phyloP scores from a whole-genome alignment of 2,113 vertebrate species.

The Nyctibius bracteatus region DNA sequence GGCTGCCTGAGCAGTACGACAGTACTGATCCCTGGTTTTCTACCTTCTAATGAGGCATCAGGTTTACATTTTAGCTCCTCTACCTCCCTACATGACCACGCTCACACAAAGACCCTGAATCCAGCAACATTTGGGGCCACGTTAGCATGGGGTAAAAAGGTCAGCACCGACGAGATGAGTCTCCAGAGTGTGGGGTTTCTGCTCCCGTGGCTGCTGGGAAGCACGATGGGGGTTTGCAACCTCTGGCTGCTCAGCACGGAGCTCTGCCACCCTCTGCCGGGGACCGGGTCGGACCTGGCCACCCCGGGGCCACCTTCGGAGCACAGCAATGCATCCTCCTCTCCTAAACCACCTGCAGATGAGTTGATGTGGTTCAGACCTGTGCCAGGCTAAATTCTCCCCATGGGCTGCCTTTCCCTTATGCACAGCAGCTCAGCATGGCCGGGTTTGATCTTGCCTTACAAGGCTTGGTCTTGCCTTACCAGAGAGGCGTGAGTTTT shows the following conservation, averaged over 20 bases:
- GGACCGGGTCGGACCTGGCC: neutral
- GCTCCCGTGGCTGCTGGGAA: neutral
- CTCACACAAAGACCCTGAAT: fast-evolving
- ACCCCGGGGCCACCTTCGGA: neutral
- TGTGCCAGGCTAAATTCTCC: neutral
- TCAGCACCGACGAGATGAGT: fast-evolving
- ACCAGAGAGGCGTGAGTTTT: fast-evolving
- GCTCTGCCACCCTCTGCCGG: neutral
- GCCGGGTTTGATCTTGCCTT: neutral
- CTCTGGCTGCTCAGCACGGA: neutral
- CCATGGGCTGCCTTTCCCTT: neutral
- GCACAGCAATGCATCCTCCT: neutral
- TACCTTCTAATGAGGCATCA: no score
- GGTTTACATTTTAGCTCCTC: neutral
- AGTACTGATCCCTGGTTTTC: neutral
- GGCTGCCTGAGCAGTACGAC: neutral
- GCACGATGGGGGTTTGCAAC: neutral
- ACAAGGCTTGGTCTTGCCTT: neutral
- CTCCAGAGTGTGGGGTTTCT: neutral
- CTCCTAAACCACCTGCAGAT: neutral
- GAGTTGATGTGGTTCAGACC: neutral
- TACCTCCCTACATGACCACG: fast-evolving
- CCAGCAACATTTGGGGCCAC: fast-evolving
- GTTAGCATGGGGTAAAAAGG: fast-evolving
- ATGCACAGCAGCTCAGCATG: fast-evolving